A percentile compares a stretch with the other conserved stretches of the same genome.
Evolutionary conservation across 2,888 invertebrate species (phyloP).

Genomic region (Drosophila flavopinicola): DNA sequence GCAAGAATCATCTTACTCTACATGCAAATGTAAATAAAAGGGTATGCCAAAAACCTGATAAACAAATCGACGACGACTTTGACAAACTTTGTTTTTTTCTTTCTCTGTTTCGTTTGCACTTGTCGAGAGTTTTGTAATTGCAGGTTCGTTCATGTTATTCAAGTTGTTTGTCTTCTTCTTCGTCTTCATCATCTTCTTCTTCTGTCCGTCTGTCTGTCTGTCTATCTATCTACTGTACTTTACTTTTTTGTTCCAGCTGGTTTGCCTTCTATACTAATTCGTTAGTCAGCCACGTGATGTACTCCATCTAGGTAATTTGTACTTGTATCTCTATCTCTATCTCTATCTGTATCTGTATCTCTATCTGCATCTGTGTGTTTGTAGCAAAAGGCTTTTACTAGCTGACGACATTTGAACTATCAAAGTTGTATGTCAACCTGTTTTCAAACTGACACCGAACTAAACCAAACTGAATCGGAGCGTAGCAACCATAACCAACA

Average conservation of each 20-base stretch:
- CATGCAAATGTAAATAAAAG: slow-evolving; percentile 13
- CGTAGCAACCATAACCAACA: slow-evolving; percentile 29
- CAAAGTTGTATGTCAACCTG: slow-evolving; percentile 68
- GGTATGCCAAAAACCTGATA: slow-evolving; percentile 31
- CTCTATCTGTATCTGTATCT: slow-evolving; percentile 2
- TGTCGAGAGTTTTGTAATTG: slow-evolving; percentile 55
- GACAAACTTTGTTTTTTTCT: slow-evolving; percentile 51
- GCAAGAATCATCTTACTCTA: too few relatives aligned
- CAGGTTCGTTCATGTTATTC: slow-evolving; percentile 56
- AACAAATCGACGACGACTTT: slow-evolving; percentile 58
- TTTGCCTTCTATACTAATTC: slow-evolving; percentile 29
- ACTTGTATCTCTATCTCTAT: slow-evolving; percentile 7
- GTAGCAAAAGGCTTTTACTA: slow-evolving; percentile 11
- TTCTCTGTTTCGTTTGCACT: slow-evolving; percentile 24
- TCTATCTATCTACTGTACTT: slow-evolving; percentile 1
- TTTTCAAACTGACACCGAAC: slow-evolving; percentile 51
- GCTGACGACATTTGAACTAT: slow-evolving; percentile 65
- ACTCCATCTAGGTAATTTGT: slow-evolving; percentile 34
- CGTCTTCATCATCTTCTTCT: background rate
- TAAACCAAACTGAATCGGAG: slow-evolving; percentile 4
- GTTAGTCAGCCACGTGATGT: slow-evolving; percentile 28
- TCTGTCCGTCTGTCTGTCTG: background rate
- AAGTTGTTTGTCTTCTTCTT: slow-evolving; percentile 37
- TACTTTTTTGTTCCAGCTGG: slow-evolving; percentile 18
- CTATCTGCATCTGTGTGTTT: slow-evolving; percentile 6